These are phyloP conservation scores for Protobothrops flavoviridis DNA, from an alignment of 2,113 vertebrate species.

Conservation along the genomic window DNA sequence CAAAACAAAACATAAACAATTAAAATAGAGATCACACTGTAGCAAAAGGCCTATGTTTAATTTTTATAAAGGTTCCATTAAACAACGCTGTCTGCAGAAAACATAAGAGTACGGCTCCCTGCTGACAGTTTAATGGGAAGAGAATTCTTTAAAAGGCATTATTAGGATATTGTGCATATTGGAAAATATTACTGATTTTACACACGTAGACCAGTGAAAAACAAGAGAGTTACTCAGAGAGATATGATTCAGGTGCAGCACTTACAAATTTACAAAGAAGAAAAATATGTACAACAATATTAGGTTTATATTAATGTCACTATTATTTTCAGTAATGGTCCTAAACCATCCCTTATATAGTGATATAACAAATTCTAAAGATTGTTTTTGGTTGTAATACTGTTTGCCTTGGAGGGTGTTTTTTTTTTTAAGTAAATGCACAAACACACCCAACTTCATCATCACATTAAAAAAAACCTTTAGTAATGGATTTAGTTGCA, in stretches of 20 bases:
- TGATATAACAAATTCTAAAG: rapidly evolving
- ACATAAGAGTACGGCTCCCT: slow-evolving; percentile 31
- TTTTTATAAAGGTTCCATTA: slow-evolving; percentile 74
- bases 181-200: slow-evolving; percentile 66
- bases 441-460: neutral
- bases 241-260: slow-evolving; percentile 36
- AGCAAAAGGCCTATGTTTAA: slow-evolving; percentile 67
- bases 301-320: neutral
- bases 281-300: neutral
- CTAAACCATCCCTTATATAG: neutral
- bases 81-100: slow-evolving; percentile 67
- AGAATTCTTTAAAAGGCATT: slow-evolving; percentile 62
- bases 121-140: slow-evolving; percentile 40
- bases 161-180: slow-evolving; percentile 64
- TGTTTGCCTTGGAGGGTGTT: neutral
- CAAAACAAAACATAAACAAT: slow-evolving; percentile 55
- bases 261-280: slow-evolving; percentile 38
- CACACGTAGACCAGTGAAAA: slow-evolving; percentile 55
- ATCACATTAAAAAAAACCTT: neutral
- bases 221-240: slow-evolving; percentile 47
- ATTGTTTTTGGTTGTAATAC: neutral
- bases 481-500: neutral
- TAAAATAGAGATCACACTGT: slow-evolving; percentile 70
- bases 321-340: slow-evolving; percentile 5
- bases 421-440: neutral